Percentiles rank a stretch among this genome's conserved stretches.
phyloP scores from a whole-genome alignment of 2,113 vertebrate genomes.

The Acanthisitta chloris region DNA sequence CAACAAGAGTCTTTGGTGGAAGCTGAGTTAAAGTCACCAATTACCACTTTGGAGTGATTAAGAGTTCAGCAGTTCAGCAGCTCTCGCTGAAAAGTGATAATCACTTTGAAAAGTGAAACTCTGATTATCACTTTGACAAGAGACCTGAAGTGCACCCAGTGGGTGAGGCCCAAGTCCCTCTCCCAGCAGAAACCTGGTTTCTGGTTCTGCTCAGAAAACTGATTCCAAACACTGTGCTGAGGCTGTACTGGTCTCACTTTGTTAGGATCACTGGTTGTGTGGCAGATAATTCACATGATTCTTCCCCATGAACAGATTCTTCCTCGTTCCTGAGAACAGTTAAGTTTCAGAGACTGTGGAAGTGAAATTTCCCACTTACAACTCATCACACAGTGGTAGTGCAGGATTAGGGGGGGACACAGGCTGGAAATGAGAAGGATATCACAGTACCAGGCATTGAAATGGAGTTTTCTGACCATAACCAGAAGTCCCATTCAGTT shows the following conservation, averaged over 20 bases:
- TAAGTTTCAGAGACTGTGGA: not conserved
- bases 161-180: not conserved
- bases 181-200: not conserved
- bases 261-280: not conserved
- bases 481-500: not conserved
- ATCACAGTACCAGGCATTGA: not conserved
- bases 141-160: not conserved
- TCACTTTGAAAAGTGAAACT: too few relatives aligned
- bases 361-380: not conserved
- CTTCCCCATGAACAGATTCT: not conserved
- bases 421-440: not conserved
- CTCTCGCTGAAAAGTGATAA: too few relatives aligned
- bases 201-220: not conserved
- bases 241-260: not conserved
- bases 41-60: slow-evolving; percentile 5
- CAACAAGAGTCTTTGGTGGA: slow-evolving; percentile 63
- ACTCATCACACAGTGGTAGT: not conserved
- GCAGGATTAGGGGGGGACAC: not conserved
- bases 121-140: not conserved
- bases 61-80: not conserved
- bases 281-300: not conserved
- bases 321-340: not conserved
- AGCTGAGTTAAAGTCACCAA: slow-evolving; percentile 39
- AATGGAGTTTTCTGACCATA: not conserved
- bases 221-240: not conserved